Evolutionary conservation across 2,797 vertebrate species (phyloP), one percentile per base, ranked within the genome.

Genomic region (Taenioides sp.): DNA sequence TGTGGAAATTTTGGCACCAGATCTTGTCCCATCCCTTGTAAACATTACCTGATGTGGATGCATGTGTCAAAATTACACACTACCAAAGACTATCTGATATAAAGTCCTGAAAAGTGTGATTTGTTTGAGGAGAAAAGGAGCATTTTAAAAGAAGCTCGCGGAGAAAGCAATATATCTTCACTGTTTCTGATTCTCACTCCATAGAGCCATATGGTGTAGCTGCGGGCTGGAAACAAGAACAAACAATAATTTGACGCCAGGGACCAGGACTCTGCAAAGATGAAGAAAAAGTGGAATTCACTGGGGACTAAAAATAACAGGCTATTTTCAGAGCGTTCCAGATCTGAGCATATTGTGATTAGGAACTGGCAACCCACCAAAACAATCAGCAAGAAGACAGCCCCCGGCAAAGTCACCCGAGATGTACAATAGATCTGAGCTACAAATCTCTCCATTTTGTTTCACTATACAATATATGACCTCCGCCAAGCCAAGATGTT

Each of bases 211-310:
- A 84, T 83, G 84, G 89, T 87, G 86, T 70, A 78, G 84, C 79
- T 52, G 86, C 78, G 84, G 89, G 84, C 85, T 87, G 90, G 82
- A 82, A 77, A 76, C 23, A 82, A 84, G 80, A 87, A 90, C 81
- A 87, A 91, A 91, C 86, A 89, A 87, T 82, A 88, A 87, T 88
- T 88, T 83, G 86, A 88, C 77, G 78, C 78, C 72, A 82, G 81
- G 69, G 82, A 87, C 72, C 66, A 65, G 76, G 65, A 84, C 77
- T 81, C 77, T 78, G 77, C 62, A 70, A 81, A 1, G 34, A 84
- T 37, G 47, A 49, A 43, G 20, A 67, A 70, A 75, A 76, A 77
- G 74, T 61, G 52, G 49, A 86, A 87, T 63, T 72, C 73, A 78
- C 71, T 27, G 68, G 60, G 74, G 69, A 80, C 37, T 5, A 67